Percentiles rank a stretch among this genome's conserved stretches.
phyloP scores from a whole-genome alignment of 1,140 invertebrate species.

The Zophobas atratus region DNA sequence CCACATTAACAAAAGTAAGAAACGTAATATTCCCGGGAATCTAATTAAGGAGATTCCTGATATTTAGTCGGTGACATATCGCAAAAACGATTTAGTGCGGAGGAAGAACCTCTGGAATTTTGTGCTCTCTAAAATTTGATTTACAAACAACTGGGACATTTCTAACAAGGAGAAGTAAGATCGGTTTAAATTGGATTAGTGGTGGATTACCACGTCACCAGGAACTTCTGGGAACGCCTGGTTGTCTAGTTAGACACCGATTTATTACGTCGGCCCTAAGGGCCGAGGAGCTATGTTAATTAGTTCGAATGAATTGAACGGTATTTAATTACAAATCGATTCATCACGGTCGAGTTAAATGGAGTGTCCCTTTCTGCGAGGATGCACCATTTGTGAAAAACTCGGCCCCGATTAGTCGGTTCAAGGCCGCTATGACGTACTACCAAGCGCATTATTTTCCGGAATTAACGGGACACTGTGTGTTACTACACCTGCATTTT shows the following conservation, averaged over 20 bases:
- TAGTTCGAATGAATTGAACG: slow-evolving; percentile 17
- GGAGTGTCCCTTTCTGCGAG: no score
- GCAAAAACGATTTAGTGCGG: background rate
- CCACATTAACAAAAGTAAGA: no score
- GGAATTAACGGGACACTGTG: background rate
- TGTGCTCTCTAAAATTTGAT: background rate
- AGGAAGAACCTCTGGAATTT: background rate
- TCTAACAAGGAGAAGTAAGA: slow-evolving; percentile 14
- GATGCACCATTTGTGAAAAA: no score
- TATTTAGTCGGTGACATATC: background rate
- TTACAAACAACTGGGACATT: slow-evolving; percentile 30
- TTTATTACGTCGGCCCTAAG: slow-evolving; percentile 32
- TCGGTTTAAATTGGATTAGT: slow-evolving; percentile 37
- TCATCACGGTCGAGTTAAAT: background rate
- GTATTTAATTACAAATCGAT: slow-evolving; percentile 14
- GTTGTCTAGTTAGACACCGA: slow-evolving; percentile 33
- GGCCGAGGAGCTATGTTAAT: slow-evolving; percentile 26
- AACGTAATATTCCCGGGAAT: no score
- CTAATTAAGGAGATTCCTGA: background rate
- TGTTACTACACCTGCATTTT: slow-evolving; percentile 33
- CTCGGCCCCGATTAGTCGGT: no score
- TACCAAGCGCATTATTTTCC: no score
- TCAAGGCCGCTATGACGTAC: no score
- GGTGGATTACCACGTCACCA: slow-evolving; percentile 38
- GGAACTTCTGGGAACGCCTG: slow-evolving; percentile 24